Conservation (phyloP, 35 echinoderm and acorn worm genomes). For the Amphiura filiformis region DNA sequence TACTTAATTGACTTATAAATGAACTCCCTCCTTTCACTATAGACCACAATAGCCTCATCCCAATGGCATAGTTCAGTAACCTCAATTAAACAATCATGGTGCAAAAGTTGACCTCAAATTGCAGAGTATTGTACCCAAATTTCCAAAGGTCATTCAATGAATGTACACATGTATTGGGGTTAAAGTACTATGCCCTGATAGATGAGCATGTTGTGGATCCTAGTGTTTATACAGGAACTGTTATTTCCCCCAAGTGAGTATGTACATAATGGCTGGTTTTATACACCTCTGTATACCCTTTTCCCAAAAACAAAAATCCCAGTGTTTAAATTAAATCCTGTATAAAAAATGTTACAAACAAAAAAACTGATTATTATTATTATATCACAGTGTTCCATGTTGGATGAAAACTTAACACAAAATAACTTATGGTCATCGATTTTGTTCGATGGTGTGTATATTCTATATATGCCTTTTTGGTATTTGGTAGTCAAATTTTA, state of each 20-base stretch:
- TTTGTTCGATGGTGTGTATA: background rate
- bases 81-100: too few relatives aligned
- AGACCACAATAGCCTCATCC: too few relatives aligned
- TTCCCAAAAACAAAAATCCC: too few relatives aligned
- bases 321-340: background rate
- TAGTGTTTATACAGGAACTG: background rate
- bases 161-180: background rate
- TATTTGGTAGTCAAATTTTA: too few relatives aligned
- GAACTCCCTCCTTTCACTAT: too few relatives aligned
- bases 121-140: background rate
- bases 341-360: background rate
- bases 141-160: background rate
- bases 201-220: background rate
- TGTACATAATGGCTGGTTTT: background rate
- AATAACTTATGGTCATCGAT: background rate
- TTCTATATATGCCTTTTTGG: too few relatives aligned
- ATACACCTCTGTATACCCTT: background rate
- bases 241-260: background rate
- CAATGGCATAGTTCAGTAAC: too few relatives aligned
- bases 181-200: background rate
- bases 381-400: constrained; percentile 9
- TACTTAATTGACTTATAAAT: too few relatives aligned
- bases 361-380: background rate
- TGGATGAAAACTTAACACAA: background rate
- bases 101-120: background rate